phyloP scores from a whole-genome alignment of 1,140 invertebrate species.

The Adoxophyes honmai region DNA sequence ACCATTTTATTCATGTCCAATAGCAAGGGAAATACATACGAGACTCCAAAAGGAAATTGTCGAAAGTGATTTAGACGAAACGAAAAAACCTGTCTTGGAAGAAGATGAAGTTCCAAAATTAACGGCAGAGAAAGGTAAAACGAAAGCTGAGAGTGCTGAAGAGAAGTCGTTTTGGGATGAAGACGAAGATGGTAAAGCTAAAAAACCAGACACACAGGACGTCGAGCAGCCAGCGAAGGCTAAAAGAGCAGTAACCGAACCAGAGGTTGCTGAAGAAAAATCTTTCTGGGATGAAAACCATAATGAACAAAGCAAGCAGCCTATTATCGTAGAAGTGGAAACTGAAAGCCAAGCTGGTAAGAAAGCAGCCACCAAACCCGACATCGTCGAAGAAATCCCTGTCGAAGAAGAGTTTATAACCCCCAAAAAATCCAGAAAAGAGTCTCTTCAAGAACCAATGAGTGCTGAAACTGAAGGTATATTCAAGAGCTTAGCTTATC shows the following conservation, averaged over 20 bases:
- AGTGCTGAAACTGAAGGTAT: conserved; percentile 74
- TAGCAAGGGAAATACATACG: conserved; percentile 75
- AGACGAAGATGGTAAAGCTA: conserved; percentile 37
- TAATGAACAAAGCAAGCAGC: conserved; percentile 52
- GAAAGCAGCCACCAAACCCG: conserved; percentile 52
- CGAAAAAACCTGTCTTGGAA: conserved; percentile 15
- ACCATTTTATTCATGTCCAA: conserved; percentile 61
- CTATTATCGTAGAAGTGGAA: conserved; percentile 43
- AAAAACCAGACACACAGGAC: conserved; percentile 40
- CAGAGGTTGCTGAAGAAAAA: conserved; percentile 53
- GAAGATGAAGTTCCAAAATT: conserved; percentile 35
- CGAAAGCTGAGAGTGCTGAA: conserved; percentile 47
- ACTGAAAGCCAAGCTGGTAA: conserved; percentile 35
- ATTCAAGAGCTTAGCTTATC: conserved; percentile 55
- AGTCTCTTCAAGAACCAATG: conserved; percentile 57
- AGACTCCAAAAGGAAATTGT: conserved; percentile 64
- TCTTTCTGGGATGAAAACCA: conserved; percentile 57
- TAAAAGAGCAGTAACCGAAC: conserved; percentile 44
- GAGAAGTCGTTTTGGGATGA: conserved; percentile 67
- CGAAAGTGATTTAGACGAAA: conserved; percentile 48
- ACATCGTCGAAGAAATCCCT: conserved; percentile 55
- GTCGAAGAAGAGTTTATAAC: conserved; percentile 69
- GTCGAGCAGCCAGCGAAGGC: conserved; percentile 31
- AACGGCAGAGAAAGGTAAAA: conserved; percentile 27
- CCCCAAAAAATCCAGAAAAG: conserved; percentile 73